These are phyloP conservation scores for Cryptocephalus moraei DNA, from an alignment of 2,888 invertebrate species.

Conservation along the genomic window DNA sequence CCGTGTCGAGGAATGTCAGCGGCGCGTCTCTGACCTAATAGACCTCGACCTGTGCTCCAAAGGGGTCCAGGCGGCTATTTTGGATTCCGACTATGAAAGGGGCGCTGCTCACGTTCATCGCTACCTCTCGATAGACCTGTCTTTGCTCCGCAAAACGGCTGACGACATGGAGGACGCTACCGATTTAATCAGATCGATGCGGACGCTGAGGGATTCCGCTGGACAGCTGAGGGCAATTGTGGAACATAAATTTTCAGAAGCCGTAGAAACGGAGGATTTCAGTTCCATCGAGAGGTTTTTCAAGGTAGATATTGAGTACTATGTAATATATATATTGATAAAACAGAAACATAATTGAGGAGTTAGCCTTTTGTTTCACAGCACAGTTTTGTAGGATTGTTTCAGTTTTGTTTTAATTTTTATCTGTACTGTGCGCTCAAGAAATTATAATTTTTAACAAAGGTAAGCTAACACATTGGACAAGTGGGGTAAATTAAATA, in stretches of 20 bases:
- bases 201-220: slow-evolving; percentile 66
- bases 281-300: slow-evolving; percentile 80
- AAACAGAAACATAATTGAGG: too few relatives aligned
- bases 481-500: too few relatives aligned
- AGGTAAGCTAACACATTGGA: too few relatives aligned
- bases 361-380: too few relatives aligned
- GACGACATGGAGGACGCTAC: slow-evolving; percentile 62
- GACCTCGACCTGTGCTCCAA: slow-evolving; percentile 93
- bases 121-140: slow-evolving; percentile 87
- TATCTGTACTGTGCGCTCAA: too few relatives aligned
- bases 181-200: slow-evolving; percentile 61
- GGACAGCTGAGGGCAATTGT: slow-evolving; percentile 60
- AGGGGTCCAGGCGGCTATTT: slow-evolving; percentile 91
- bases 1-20: slow-evolving; percentile 88
- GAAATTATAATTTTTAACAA: too few relatives aligned
- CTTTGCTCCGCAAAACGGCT: slow-evolving; percentile 63
- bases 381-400: too few relatives aligned
- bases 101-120: slow-evolving; percentile 93
- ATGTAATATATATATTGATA: too few relatives aligned
- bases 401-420: too few relatives aligned
- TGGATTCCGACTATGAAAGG: slow-evolving; percentile 92
- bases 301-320: too few relatives aligned
- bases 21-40: slow-evolving; percentile 86
- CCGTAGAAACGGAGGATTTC: slow-evolving; percentile 77
- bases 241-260: slow-evolving; percentile 78